These are phyloP conservation scores for Merops nubicus DNA, from an alignment of 2,113 vertebrate genomes.

Conservation along the genomic window DNA sequence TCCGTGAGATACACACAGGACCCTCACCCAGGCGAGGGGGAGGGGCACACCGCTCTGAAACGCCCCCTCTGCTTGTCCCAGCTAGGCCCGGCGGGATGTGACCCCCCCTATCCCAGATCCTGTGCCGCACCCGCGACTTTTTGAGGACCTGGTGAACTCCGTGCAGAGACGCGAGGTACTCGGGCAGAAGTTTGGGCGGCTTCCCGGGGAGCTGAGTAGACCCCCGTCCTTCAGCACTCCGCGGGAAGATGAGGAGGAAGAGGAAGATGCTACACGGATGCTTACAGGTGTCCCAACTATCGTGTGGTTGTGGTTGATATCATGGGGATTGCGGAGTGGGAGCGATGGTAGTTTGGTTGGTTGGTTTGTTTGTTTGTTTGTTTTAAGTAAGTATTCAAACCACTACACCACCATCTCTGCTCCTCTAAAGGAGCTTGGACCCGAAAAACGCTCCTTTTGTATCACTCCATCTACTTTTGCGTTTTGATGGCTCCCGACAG, in stretches of 20 bases:
- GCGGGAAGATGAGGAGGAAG: background rate
- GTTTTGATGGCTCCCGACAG: accelerated
- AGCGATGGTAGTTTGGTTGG: no score
- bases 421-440: background rate
- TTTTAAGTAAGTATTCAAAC: background rate
- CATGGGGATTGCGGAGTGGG: no score
- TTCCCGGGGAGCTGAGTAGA: accelerated
- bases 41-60: background rate
- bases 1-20: accelerated
- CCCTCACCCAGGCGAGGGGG: accelerated
- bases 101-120: accelerated
- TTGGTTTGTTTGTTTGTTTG: no score
- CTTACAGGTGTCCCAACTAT: no score
- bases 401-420: background rate
- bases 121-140: accelerated
- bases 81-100: accelerated
- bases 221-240: accelerated
- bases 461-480: no score
- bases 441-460: accelerated
- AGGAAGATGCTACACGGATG: background rate
- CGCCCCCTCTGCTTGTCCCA: accelerated
- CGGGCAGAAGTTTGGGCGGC: background rate
- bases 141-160: background rate
- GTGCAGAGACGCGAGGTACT: accelerated
- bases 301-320: no score